Evolutionary conservation across 2,113 vertebrate genomes (phyloP).

Genomic region (Neolamprologus hecqui): DNA sequence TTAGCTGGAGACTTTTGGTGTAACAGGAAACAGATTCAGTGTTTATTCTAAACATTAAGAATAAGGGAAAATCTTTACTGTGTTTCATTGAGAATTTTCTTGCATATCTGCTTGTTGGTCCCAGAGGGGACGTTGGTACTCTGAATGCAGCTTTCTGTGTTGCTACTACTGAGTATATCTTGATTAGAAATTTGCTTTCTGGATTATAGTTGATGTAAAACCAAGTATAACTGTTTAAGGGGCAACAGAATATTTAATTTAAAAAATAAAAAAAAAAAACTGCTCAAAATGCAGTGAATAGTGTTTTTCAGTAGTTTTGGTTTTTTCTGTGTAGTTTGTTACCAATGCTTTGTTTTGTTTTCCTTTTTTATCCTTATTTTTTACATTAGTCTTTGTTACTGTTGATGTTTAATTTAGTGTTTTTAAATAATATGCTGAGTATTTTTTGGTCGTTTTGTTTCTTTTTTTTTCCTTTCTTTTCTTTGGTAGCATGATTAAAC

Average conservation of each 20-base stretch:
- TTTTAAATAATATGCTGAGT: background rate
- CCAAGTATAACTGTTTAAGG: background rate
- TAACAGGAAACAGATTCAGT: background rate
- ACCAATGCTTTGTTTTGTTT: background rate
- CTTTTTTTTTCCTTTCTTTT: rapidly evolving
- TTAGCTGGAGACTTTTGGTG: background rate
- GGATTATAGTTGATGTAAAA: background rate
- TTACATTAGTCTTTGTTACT: background rate
- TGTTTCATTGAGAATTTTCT: background rate
- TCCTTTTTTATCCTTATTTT: background rate
- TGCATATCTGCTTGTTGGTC: background rate
- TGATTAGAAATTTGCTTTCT: background rate
- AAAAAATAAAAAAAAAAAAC: background rate
- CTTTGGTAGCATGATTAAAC: background rate
- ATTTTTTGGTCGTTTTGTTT: background rate
- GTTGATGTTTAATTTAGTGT: background rate
- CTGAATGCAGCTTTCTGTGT: background rate
- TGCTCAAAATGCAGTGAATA: background rate
- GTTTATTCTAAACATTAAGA: background rate
- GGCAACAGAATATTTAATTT: background rate
- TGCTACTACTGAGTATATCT: background rate
- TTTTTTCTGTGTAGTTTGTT: background rate
- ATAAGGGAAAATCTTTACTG: background rate
- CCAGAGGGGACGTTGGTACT: background rate
- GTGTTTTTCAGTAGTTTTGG: background rate